A percentile compares a stretch with the other conserved stretches of the same genome.
Evolutionary conservation across 2,888 invertebrate genomes (phyloP).

Genomic region (Ischnura elegans): DNA sequence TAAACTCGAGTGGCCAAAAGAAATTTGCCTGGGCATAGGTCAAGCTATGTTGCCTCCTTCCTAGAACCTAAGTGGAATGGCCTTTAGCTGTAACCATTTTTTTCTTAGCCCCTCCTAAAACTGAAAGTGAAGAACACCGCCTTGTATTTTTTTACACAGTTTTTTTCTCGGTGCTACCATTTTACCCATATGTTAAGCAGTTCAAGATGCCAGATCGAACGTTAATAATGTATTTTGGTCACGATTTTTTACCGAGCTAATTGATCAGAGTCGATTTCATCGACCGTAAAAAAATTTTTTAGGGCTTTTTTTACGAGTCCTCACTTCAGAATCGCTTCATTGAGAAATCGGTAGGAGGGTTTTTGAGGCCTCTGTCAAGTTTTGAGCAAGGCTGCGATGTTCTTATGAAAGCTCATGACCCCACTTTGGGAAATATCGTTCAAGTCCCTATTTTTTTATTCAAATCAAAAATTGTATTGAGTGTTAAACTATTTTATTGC

Average conservation of each 20-base stretch:
- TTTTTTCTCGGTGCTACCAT: neutral
- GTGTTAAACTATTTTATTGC: neutral
- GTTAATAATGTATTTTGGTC: neutral
- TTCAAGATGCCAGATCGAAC: neutral
- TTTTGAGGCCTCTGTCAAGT: neutral
- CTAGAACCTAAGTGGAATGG: neutral
- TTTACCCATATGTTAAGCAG: neutral
- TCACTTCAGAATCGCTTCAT: neutral
- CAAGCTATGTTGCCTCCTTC: neutral
- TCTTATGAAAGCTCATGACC: neutral
- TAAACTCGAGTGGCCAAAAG: conserved; percentile 8
- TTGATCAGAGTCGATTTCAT: neutral
- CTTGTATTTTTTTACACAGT: neutral
- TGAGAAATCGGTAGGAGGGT: neutral
- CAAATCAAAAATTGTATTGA: neutral
- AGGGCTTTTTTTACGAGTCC: neutral
- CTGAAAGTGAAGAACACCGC: neutral
- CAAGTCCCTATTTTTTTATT: neutral
- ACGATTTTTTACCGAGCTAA: neutral
- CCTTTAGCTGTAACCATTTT: neutral
- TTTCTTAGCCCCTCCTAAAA: neutral
- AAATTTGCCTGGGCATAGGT: neutral
- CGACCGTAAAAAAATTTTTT: neutral
- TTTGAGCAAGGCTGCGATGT: neutral
- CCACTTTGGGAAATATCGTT: neutral